Evolutionary conservation across 2,113 vertebrate genomes (phyloP).

Genomic region (Onychorhynchus coronatus): DNA sequence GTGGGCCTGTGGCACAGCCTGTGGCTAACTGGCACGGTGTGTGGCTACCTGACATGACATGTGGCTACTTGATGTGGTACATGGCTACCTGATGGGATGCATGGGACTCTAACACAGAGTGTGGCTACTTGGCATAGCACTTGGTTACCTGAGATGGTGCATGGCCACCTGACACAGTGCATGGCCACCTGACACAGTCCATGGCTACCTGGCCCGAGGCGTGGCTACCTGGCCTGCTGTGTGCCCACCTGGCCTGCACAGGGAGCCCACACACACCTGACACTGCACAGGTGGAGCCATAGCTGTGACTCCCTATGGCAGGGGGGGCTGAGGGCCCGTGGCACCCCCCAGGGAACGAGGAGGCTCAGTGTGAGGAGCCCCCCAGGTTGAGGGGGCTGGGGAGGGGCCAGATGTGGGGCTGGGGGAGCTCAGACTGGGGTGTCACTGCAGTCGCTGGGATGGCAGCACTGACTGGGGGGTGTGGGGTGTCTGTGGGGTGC

Average conservation of each 20-base stretch:
- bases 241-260: background rate
- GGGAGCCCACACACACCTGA: background rate
- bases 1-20: background rate
- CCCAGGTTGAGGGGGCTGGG: background rate
- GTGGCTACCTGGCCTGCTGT: background rate
- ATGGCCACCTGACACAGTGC: background rate
- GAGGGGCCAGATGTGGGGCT: background rate
- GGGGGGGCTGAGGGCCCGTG: background rate
- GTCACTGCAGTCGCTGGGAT: background rate
- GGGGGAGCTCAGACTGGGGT: background rate
- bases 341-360: background rate
- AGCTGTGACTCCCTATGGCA: accelerated
- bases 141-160: background rate
- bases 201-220: background rate
- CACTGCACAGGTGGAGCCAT: background rate
- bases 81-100: background rate
- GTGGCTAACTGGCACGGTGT: background rate
- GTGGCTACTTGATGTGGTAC: background rate
- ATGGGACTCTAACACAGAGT: too few relatives aligned
- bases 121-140: background rate
- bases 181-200: background rate
- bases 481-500: background rate
- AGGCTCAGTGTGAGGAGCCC: background rate
- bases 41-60: background rate
- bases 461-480: background rate